phyloP scores from a whole-genome alignment of 1,140 invertebrate species.

The Phymorhynchus buccinoides region DNA sequence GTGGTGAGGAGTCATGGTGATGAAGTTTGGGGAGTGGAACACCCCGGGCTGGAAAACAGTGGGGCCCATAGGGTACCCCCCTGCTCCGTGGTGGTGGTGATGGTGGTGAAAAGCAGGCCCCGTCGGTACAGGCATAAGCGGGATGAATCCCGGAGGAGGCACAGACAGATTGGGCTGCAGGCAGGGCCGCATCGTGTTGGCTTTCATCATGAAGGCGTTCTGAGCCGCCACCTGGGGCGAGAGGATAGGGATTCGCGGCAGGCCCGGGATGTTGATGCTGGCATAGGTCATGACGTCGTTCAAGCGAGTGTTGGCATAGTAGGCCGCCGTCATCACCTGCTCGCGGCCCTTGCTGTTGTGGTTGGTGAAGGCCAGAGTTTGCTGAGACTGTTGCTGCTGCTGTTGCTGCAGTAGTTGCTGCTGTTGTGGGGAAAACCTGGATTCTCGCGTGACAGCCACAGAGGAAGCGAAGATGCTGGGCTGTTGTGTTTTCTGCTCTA shows the following conservation, averaged over 20 bases:
- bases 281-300: slow-evolving; percentile 38
- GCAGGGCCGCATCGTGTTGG: slow-evolving; percentile 35
- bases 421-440: neutral
- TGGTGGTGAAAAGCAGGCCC: slow-evolving; percentile 31
- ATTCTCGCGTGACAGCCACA: neutral
- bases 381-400: slow-evolving; percentile 15
- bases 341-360: slow-evolving; percentile 24
- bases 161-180: slow-evolving; percentile 39
- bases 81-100: slow-evolving; percentile 18
- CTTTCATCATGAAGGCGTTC: slow-evolving; percentile 38
- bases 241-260: slow-evolving; percentile 34
- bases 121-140: slow-evolving; percentile 33
- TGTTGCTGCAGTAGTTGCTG: slow-evolving; percentile 9
- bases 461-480: neutral
- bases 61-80: slow-evolving; percentile 20
- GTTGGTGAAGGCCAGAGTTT: slow-evolving; percentile 1
- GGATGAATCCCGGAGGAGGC: slow-evolving; percentile 37
- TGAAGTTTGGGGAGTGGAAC: slow-evolving; percentile 37
- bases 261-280: slow-evolving; percentile 38
- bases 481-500: neutral
- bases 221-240: slow-evolving; percentile 32
- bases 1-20: slow-evolving; percentile 34
- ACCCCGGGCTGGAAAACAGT: slow-evolving; percentile 24
- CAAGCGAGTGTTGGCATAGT: slow-evolving; percentile 35
- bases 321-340: slow-evolving; percentile 34